Conservation (phyloP, 2,888 invertebrate species). For the Caenorhabditis imperialis region DNA sequence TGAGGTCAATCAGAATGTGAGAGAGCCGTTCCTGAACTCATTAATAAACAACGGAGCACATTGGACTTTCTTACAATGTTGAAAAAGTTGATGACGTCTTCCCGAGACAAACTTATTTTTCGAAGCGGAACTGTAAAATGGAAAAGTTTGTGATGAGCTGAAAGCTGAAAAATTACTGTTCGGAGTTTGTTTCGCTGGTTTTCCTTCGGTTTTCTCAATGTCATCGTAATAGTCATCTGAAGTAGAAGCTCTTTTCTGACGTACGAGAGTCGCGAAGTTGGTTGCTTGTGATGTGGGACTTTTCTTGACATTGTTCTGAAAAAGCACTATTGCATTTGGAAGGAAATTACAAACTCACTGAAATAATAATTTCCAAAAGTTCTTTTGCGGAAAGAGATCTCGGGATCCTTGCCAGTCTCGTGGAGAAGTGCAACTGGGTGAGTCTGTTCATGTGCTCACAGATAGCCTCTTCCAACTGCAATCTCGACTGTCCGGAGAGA, state of each 20-base stretch:
- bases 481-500: slow-evolving; percentile 62
- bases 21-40: slow-evolving; percentile 61
- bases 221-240: slow-evolving; percentile 63
- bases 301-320: slow-evolving; percentile 43
- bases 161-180: slow-evolving; percentile 2
- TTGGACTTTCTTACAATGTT: slow-evolving; percentile 65
- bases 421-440: slow-evolving; percentile 66
- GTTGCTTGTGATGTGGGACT: slow-evolving; percentile 18
- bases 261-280: slow-evolving; percentile 25
- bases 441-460: slow-evolving; percentile 67
- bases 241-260: slow-evolving; percentile 29
- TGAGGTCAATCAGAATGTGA: slow-evolving; percentile 65
- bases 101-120: slow-evolving; percentile 44
- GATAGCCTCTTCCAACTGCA: slow-evolving; percentile 65
- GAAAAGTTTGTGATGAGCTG: slow-evolving; percentile 16
- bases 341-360: slow-evolving; percentile 16
- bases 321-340: not conserved
- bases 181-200: slow-evolving; percentile 33
- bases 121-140: slow-evolving; percentile 25
- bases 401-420: slow-evolving; percentile 62
- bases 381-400: slow-evolving; percentile 64
- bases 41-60: no score
- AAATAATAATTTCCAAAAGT: slow-evolving; percentile 60
- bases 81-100: slow-evolving; percentile 66
- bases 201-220: slow-evolving; percentile 51